Evolutionary conservation across 2,113 vertebrate species (phyloP).

Genomic region (Pipa parva): DNA sequence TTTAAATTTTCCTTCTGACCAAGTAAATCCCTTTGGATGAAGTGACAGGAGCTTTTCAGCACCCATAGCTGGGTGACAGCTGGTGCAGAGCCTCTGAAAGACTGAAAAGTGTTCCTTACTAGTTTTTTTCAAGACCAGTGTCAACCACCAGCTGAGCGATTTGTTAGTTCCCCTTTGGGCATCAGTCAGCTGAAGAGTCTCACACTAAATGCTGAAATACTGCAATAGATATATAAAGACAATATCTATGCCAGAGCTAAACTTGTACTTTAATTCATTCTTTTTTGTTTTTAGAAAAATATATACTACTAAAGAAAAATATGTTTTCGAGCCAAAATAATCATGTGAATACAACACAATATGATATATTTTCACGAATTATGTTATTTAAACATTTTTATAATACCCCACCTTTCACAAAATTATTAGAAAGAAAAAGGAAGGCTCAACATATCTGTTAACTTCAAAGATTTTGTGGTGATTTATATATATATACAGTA

Average conservation of each 20-base stretch:
- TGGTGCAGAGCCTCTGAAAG: slow-evolving; percentile 90
- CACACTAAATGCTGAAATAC: slow-evolving; percentile 65
- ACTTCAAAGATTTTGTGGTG: too few species aligned
- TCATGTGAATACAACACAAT: too few species aligned
- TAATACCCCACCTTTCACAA: too few species aligned
- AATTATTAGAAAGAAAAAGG: too few species aligned
- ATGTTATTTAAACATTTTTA: too few species aligned
- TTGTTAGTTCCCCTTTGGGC: slow-evolving; percentile 71
- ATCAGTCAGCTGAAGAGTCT: slow-evolving; percentile 69
- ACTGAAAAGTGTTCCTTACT: slow-evolving; percentile 70
- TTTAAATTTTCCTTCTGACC: slow-evolving; percentile 82
- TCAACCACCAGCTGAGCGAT: slow-evolving; percentile 78
- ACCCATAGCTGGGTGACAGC: slow-evolving; percentile 90
- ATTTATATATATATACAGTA: too few species aligned
- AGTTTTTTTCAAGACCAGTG: slow-evolving; percentile 71
- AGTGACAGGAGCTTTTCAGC: slow-evolving; percentile 96
- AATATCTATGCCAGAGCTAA: slow-evolving; percentile 60
- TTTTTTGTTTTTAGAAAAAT: too few species aligned
- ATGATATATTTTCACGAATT: too few species aligned
- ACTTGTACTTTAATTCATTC: slow-evolving; percentile 57
- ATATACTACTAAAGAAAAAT: too few species aligned
- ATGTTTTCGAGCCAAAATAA: too few species aligned
- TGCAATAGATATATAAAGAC: slow-evolving; percentile 65
- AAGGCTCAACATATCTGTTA: too few species aligned
- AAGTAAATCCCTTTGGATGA: slow-evolving; percentile 88